Evolutionary conservation across 1,140 invertebrate species (phyloP), one percentile per base, ranked within the genome.

Genomic region (Eufriesea mexicana): DNA sequence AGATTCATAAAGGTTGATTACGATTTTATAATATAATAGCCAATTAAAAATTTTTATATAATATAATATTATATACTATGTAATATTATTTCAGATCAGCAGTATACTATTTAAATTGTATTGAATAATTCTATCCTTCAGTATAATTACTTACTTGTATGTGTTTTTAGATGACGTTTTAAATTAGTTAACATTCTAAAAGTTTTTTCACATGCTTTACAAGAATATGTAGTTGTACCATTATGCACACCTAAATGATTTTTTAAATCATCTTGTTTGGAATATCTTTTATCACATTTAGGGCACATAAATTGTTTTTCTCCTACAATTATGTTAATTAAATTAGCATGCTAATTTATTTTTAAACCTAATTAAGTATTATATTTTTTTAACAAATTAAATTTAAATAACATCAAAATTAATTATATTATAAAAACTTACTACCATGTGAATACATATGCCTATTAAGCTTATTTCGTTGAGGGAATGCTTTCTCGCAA

Each of bases 381-480:
- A 51, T 51, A 51, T 18, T 18, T 7, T 54, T 54, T 16, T 54
- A 54, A n/a, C n/a, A n/a, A n/a, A n/a, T n/a, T n/a, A n/a, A n/a
- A n/a, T n/a, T n/a, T 71, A 55, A 79, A 54, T 61, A 55, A 61
- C 25, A 16, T 35, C 62, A 35, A 61, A 28, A 47, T 54, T 45
- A 72, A 51, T 57, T 67, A 2, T 54, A 10, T 54, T 25, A 61
- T n/a, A 35, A 28, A 25, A 54, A 84, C 90, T 91, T 83, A 93
- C 92, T 87, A 66, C 79, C 91, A 68, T 94, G 94, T 0, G 91
- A 92, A 47, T 83, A 79, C 91, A 99, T 98, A 91, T 99, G 98
- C 70, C 97, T 95, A 92, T 98, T 98, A 70, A 99, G 95, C 87
- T 94, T 94, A 64, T 93, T 94, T 55, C 88, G 89, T 57, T 93